Conservation (phyloP, 2,113 vertebrate genomes). For the Lynx canadensis region DNA sequence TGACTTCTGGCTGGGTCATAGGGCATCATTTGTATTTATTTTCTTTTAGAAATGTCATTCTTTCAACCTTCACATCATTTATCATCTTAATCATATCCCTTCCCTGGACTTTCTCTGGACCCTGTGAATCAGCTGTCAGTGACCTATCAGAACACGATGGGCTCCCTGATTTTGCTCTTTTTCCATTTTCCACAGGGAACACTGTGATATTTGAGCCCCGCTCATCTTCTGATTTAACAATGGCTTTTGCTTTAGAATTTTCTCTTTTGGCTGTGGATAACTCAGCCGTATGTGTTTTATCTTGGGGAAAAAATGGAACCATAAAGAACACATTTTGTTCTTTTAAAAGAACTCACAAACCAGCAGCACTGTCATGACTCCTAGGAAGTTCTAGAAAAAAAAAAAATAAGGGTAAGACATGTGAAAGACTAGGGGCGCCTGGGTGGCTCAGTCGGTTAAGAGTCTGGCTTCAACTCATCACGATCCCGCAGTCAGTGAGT, state of each 20-base stretch:
- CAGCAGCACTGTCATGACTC: neutral
- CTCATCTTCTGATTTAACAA: neutral
- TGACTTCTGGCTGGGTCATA: neutral
- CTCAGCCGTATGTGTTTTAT: neutral
- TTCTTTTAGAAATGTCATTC: neutral
- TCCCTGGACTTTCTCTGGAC: neutral
- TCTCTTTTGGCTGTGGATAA: neutral
- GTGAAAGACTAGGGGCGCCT: neutral
- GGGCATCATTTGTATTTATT: neutral
- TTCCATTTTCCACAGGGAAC: neutral
- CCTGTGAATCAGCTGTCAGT: neutral
- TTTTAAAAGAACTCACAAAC: conserved; percentile 10
- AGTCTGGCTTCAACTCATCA: no score
- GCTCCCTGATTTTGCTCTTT: neutral
- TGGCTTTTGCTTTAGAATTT: neutral
- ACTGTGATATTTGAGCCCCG: neutral
- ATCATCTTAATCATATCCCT: neutral
- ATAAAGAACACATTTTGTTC: neutral
- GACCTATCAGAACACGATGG: neutral
- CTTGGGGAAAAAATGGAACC: neutral
- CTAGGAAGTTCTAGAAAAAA: neutral
- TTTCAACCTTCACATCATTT: neutral
- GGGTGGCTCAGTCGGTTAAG: no score
- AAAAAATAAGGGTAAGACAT: neutral
- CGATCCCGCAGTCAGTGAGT: no score